These are phyloP conservation scores for Drosophila peninsularis DNA, from an alignment of 2,888 invertebrate species.

Conservation along the genomic window DNA sequence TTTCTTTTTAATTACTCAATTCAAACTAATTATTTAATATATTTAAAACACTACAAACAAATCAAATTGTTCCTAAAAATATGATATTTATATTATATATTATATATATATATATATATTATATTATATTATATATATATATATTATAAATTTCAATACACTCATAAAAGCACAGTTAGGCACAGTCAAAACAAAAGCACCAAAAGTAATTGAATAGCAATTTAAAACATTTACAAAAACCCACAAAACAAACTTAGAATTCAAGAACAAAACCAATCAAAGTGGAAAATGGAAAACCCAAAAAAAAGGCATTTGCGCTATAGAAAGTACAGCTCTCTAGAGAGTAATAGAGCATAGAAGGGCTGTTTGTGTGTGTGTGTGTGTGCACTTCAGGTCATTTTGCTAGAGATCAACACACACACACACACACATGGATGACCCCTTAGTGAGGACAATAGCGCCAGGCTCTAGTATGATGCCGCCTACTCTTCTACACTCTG, in stretches of 20 bases:
- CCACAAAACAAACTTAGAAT: slow-evolving; percentile 23
- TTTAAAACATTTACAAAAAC: slow-evolving; percentile 22
- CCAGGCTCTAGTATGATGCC: slow-evolving; percentile 54
- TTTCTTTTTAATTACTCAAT: too few relatives aligned
- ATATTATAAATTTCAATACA: neutral
- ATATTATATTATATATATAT: too few relatives aligned
- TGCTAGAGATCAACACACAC: slow-evolving; percentile 7
- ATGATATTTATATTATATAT: too few relatives aligned
- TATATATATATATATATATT: too few relatives aligned
- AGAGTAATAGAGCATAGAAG: slow-evolving; percentile 5
- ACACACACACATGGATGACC: slow-evolving; percentile 46
- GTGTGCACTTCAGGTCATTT: slow-evolving; percentile 30
- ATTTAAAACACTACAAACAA: too few relatives aligned
- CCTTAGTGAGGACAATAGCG: slow-evolving; percentile 62
- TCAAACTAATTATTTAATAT: too few relatives aligned
- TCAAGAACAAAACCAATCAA: slow-evolving; percentile 21
- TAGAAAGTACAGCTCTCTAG: slow-evolving; percentile 15
- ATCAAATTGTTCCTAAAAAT: too few relatives aligned
- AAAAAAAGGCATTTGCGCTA: slow-evolving; percentile 12
- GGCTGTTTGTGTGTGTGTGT: slow-evolving; percentile 22
- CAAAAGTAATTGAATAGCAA: slow-evolving; percentile 45
- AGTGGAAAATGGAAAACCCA: slow-evolving; percentile 24
- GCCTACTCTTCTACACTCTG: slow-evolving; percentile 28
- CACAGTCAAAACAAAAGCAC: slow-evolving; percentile 37
- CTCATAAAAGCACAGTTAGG: slow-evolving; percentile 6